A percentile compares a stretch with the other conserved stretches of the same genome.
Conservation (phyloP, 2,888 invertebrate genomes). For the Oligia fasciuncula region DNA sequence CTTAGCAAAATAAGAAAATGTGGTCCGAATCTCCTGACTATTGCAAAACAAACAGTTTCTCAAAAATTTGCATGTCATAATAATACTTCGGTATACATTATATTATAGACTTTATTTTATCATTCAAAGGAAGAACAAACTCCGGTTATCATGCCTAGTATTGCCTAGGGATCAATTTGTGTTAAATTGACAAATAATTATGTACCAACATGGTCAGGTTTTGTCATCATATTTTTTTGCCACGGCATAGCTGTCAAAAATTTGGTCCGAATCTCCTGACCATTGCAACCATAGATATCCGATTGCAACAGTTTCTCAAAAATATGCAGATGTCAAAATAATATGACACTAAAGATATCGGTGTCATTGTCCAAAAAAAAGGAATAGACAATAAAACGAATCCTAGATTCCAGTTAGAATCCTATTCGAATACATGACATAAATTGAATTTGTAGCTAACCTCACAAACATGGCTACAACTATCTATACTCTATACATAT, state of each 20-base stretch:
- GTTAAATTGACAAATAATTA: neutral
- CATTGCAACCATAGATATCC: too few relatives aligned
- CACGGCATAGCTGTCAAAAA: neutral
- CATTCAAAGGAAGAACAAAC: neutral
- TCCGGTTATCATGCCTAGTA: neutral
- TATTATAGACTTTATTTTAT: neutral
- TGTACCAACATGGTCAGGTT: neutral
- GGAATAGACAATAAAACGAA: neutral
- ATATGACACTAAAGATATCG: neutral
- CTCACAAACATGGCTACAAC: neutral
- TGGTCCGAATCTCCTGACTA: neutral
- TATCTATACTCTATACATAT: too few relatives aligned
- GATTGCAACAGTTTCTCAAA: neutral
- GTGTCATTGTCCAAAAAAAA: too few relatives aligned
- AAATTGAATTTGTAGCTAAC: neutral
- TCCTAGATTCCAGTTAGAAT: constrained; percentile 12
- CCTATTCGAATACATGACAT: neutral
- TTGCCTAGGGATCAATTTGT: neutral
- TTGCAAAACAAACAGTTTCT: neutral
- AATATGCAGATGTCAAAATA: neutral
- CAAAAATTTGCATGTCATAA: neutral
- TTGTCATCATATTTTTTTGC: neutral
- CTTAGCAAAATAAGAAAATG: neutral
- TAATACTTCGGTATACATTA: neutral
- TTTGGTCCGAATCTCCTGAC: neutral